Percentiles rank a stretch among this genome's conserved stretches.
phyloP scores from a whole-genome alignment of 2,113 vertebrate genomes.

The Octodon degus region DNA sequence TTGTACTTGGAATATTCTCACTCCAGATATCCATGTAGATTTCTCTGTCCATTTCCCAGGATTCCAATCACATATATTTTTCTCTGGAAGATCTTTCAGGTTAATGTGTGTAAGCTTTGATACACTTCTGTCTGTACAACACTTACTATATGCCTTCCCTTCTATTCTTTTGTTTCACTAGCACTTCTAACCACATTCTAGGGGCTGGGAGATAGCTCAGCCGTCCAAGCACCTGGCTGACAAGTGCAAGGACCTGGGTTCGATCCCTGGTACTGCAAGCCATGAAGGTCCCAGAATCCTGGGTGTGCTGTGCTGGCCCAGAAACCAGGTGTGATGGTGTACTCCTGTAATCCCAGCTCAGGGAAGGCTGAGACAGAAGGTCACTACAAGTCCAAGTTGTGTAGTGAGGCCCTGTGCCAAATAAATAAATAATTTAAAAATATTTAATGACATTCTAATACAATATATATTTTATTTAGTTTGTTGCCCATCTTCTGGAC shows the following conservation, averaged over 20 bases:
- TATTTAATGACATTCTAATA: constrained; percentile 11
- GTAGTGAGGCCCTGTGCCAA: too few species aligned
- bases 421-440: too few species aligned
- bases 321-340: too few species aligned
- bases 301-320: too few species aligned
- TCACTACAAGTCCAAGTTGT: too few species aligned
- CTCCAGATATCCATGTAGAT: neutral
- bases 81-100: neutral
- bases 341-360: too few species aligned
- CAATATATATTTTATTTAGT: neutral
- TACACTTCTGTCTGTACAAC: neutral
- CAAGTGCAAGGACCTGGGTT: too few species aligned
- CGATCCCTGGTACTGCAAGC: too few species aligned
- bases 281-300: too few species aligned
- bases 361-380: too few species aligned
- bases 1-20: neutral
- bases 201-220: too few species aligned
- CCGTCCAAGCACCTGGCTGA: too few species aligned
- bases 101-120: neutral
- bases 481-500: neutral
- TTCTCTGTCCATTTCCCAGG: neutral
- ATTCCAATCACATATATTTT: neutral
- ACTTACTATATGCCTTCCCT: neutral
- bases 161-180: neutral
- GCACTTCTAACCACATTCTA: constrained; percentile 6